phyloP scores from a whole-genome alignment of 2,113 vertebrate genomes.

The Columba livia region DNA sequence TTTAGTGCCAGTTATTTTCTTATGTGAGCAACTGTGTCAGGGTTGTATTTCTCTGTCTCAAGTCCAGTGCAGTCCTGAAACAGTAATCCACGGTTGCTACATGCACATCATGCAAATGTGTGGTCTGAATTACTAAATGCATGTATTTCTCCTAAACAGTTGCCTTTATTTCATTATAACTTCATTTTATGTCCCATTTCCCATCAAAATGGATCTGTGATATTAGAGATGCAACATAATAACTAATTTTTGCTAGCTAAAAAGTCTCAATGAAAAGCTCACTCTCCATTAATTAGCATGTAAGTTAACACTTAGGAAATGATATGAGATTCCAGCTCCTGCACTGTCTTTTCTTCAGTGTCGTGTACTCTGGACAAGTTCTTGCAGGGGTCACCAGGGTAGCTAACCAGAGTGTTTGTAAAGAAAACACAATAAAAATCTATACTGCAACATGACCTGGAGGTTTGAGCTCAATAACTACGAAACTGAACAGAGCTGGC shows the following conservation, averaged over 20 bases:
- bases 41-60: neutral
- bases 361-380: neutral
- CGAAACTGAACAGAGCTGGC: neutral
- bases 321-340: neutral
- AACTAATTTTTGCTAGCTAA: neutral
- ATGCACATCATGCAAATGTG: neutral
- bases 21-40: neutral
- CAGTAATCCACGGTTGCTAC: neutral
- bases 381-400: neutral
- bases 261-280: neutral
- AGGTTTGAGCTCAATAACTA: neutral
- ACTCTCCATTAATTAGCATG: neutral
- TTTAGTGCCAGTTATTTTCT: neutral
- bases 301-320: neutral
- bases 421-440: neutral
- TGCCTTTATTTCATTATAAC: neutral
- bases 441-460: fast-evolving
- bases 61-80: neutral
- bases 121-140: neutral
- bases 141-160: neutral
- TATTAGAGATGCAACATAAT: neutral
- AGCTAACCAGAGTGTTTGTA: neutral
- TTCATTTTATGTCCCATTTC: neutral
- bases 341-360: neutral
- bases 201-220: neutral